These are phyloP conservation scores for Empis stercorea DNA, from an alignment of 2,888 invertebrate genomes.

Conservation along the genomic window DNA sequence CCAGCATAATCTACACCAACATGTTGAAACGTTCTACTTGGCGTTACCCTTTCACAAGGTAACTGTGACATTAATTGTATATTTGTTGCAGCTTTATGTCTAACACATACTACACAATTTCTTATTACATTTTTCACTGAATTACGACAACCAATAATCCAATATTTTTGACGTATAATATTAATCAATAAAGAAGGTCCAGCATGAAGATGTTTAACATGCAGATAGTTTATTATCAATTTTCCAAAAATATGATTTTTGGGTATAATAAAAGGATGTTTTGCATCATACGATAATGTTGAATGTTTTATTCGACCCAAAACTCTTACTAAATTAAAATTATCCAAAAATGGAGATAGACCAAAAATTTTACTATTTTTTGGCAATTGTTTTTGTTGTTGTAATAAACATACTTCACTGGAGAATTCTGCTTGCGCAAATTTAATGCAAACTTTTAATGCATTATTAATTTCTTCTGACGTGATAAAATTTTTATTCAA, in stretches of 20 bases:
- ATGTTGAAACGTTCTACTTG: slow-evolving; percentile 5
- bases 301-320: background rate
- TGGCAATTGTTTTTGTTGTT: background rate
- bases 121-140: background rate
- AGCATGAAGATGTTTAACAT: slow-evolving; percentile 1
- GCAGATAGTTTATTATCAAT: background rate
- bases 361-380: too few relatives aligned
- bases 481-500: too few relatives aligned
- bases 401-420: background rate
- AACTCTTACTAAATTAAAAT: background rate
- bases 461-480: background rate
- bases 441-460: background rate
- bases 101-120: background rate
- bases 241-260: background rate
- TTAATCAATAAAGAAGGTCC: background rate
- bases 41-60: background rate
- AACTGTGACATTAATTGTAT: background rate
- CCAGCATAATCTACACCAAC: slow-evolving; percentile 10
- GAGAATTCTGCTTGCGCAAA: background rate
- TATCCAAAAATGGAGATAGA: too few relatives aligned
- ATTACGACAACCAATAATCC: background rate
- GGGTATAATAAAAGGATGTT: background rate
- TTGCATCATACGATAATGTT: background rate
- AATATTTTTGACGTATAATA: slow-evolving; percentile 1
- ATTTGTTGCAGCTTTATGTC: background rate